Evolutionary conservation across 1,140 invertebrate genomes (phyloP).

Genomic region (Pissodes strobi): DNA sequence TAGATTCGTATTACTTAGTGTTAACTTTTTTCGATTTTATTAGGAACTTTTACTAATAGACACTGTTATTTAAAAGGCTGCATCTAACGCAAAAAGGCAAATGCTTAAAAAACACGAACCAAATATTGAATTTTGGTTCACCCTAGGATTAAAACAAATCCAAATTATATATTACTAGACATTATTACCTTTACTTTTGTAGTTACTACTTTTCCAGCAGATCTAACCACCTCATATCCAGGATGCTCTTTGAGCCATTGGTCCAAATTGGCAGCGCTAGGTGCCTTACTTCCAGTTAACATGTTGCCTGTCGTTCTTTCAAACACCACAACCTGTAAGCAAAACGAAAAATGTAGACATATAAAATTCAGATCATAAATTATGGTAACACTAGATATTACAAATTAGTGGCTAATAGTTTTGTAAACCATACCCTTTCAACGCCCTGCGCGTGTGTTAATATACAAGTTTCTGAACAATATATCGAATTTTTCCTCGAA

Average conservation of each 20-base stretch:
- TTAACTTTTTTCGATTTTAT: too few species aligned
- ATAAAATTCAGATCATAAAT: not conserved
- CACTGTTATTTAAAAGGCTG: too few species aligned
- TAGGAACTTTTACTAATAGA: too few species aligned
- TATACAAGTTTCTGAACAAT: constrained; percentile 88
- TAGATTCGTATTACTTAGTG: too few species aligned
- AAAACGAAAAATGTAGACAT: not conserved
- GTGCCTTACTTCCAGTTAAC: constrained; percentile 76
- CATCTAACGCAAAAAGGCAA: too few species aligned
- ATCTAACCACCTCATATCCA: constrained; percentile 78
- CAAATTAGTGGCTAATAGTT: too few species aligned
- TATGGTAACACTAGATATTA: not conserved
- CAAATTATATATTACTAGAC: too few species aligned
- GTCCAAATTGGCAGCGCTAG: constrained; percentile 75
- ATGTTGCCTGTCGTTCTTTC: constrained; percentile 78
- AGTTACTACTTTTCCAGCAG: constrained; percentile 57
- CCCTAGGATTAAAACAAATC: too few species aligned
- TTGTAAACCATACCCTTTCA: constrained; percentile 65
- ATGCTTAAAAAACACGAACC: not conserved
- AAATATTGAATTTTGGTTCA: not conserved
- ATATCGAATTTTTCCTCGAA: constrained; percentile 72
- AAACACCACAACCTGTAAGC: constrained; percentile 67
- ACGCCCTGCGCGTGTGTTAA: constrained; percentile 77
- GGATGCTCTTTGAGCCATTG: constrained; percentile 86
- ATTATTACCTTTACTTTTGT: constrained; percentile 42